A percentile compares a stretch with the other conserved stretches of the same genome.
Conservation (phyloP, 37 sponge, comb jelly and placozoan genomes). For the Bolinopsis microptera region DNA sequence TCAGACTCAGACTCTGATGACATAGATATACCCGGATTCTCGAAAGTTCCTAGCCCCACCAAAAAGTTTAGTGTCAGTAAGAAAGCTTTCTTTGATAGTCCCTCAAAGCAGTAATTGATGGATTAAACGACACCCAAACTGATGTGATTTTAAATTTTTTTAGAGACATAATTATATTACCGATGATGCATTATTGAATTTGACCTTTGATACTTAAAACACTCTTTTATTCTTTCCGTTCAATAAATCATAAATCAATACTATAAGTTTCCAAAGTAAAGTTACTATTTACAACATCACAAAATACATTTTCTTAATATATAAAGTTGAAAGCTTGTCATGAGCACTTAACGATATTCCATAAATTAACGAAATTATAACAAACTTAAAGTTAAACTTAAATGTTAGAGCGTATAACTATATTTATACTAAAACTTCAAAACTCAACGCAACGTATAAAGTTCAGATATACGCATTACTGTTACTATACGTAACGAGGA, state of each 20-base stretch:
- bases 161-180: too few species aligned
- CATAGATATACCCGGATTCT: background rate
- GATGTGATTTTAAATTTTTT: too few species aligned
- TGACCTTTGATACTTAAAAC: too few species aligned
- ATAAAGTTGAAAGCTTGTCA: conserved; percentile 25
- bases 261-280: background rate
- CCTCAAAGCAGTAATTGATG: conserved; percentile 1
- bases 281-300: conserved; percentile 51
- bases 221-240: too few species aligned
- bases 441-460: background rate
- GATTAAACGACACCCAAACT: too few species aligned
- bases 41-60: background rate
- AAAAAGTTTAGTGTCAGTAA: background rate
- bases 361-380: background rate
- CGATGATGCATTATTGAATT: too few species aligned
- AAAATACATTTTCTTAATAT: background rate
- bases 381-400: background rate
- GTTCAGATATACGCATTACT: background rate
- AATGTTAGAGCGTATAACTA: background rate
- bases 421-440: background rate
- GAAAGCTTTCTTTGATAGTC: background rate
- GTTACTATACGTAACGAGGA: background rate
- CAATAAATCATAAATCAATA: too few species aligned
- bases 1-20: conserved; percentile 11
- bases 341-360: background rate